Evolutionary conservation across 2,888 invertebrate species (phyloP).

Genomic region (Theodoxus fluviatilis): DNA sequence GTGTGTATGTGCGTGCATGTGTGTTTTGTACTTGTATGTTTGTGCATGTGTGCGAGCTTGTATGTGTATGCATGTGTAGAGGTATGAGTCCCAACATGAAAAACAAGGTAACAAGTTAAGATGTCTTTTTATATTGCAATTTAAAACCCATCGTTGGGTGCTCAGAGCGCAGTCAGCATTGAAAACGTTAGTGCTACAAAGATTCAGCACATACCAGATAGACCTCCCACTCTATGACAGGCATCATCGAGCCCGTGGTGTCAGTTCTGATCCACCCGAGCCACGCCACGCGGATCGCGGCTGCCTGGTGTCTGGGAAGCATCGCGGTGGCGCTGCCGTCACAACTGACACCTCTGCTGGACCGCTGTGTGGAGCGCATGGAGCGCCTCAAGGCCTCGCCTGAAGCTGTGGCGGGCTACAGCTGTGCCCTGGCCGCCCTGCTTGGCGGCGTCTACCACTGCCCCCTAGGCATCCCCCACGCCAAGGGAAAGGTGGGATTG

Average conservation of each 20-base stretch:
- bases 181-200: neutral
- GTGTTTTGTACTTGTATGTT: too few species aligned
- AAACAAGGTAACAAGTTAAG: too few species aligned
- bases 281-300: constrained; percentile 89
- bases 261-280: constrained; percentile 92
- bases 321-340: constrained; percentile 93
- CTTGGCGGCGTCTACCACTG: constrained; percentile 83
- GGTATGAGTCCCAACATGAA: too few species aligned
- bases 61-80: too few species aligned
- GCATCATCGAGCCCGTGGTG: constrained; percentile 78
- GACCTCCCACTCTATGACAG: constrained; percentile 65
- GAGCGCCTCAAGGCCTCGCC: constrained; percentile 82
- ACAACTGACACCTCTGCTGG: constrained; percentile 90
- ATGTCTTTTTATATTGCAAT: too few species aligned
- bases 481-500: constrained; percentile 94
- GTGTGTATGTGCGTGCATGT: too few species aligned
- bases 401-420: constrained; percentile 78
- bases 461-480: constrained; percentile 83
- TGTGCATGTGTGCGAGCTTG: too few species aligned
- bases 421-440: constrained; percentile 91
- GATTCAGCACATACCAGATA: neutral
- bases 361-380: constrained; percentile 69
- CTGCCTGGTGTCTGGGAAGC: constrained; percentile 92
- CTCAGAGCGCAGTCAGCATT: too few species aligned
- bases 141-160: too few species aligned